Evolutionary conservation across 2,113 vertebrate species (phyloP), one percentile per base, ranked within the genome.

Genomic region (western clawed frog (Xenopus tropicalis)): DNA sequence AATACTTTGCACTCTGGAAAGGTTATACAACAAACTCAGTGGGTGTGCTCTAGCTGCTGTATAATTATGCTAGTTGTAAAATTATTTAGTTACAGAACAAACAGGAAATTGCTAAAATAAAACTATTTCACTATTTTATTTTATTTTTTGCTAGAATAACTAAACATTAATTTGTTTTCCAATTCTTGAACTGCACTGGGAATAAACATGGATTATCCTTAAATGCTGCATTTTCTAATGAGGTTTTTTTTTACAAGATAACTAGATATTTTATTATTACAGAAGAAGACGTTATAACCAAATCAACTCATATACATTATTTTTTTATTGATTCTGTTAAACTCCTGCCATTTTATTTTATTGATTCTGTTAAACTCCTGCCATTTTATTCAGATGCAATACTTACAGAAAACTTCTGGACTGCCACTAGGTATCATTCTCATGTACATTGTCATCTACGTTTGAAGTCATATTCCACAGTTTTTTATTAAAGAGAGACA

Each of bases 11-110:
- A 61, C 12, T 42, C 29, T 25, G 54, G 62, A 46, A 42, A 56
- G 71, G 42, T 52, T 59, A 65, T 46, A 48, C 16, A 20, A 58
- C 37, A n/a, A 17, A 37, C 72, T 61, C 65, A 20, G 58, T 52
- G 42, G 72, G 64, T 61, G 64, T n/a, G 9, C 43, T 66, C 56
- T 11, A 22, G n/a, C n/a, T 61, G 57, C 22, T 19, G 22, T 29
- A 62, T 62, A 48, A 74, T 74, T 74, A 66, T 68, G 51, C 66
- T 37, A 22, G 54, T 74, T 74, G 9, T 61, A 74, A 68, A 74
- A 74, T 52, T 61, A 51, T 57, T 68, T 59, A 57, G 54, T 66
- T 74, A n/a, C 21, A 66, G 19, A 46, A 24, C 20, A 61, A 59
- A 24, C 37, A 61, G 57, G 65, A 74, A 52, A 68, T 68, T 61